Conservation (phyloP, 2,797 vertebrate genomes). For the Aselliscus stoliczkanus region DNA sequence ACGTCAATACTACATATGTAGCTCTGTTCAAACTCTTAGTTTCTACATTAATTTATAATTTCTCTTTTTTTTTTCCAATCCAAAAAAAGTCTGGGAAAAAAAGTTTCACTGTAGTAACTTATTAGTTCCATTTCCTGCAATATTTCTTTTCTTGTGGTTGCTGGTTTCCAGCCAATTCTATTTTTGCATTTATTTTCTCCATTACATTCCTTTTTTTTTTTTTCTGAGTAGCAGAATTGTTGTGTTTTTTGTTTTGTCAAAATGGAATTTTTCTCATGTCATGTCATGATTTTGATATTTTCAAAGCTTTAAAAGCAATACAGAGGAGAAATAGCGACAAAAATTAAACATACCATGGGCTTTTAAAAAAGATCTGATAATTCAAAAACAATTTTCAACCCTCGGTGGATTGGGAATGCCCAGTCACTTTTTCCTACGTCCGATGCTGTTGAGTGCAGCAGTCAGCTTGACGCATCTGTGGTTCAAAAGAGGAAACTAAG, state of each 20-base stretch:
- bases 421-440: not conserved
- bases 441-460: not conserved
- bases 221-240: constrained; percentile 30
- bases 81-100: constrained; percentile 61
- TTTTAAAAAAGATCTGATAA: not conserved
- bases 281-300: constrained; percentile 33
- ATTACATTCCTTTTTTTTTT: constrained; percentile 36
- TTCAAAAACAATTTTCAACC: not conserved
- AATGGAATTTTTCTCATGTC: constrained; percentile 33
- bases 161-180: constrained; percentile 79
- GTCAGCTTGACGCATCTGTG: constrained; percentile 20
- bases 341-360: not conserved
- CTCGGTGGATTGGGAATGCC: not conserved
- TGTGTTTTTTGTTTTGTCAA: constrained; percentile 51
- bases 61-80: not conserved
- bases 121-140: constrained; percentile 77
- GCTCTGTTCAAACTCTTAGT: constrained; percentile 11
- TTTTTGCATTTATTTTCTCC: constrained; percentile 71
- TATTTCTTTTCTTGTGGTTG: constrained; percentile 73
- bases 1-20: not conserved
- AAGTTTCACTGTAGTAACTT: constrained; percentile 62
- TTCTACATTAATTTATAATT: constrained; percentile 7
- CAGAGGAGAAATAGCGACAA: not conserved
- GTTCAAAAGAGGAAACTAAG: constrained; percentile 38
- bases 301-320: constrained; percentile 36